Conservation (phyloP, 2,113 vertebrate species). For the Eonycteris spelaea region DNA sequence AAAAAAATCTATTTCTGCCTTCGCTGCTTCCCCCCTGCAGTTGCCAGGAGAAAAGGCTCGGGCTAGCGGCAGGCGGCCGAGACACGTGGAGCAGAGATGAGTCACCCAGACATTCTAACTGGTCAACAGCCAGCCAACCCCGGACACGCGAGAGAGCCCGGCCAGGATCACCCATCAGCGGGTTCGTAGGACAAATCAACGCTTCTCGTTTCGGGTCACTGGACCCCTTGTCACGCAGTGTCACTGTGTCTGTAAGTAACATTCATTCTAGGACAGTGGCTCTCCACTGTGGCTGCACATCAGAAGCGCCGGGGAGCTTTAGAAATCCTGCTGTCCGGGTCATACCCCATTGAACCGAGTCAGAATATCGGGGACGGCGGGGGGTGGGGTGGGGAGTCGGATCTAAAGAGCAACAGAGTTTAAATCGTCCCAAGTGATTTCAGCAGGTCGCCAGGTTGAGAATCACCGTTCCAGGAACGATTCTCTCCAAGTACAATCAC, state of each 20-base stretch:
- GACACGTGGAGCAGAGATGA: fast-evolving
- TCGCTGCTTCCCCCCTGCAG: background rate
- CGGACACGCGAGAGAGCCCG: background rate
- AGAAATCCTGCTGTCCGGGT: background rate
- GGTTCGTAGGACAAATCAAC: background rate
- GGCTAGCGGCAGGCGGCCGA: background rate
- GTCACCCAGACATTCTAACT: background rate
- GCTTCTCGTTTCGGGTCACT: background rate
- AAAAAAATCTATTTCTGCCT: background rate
- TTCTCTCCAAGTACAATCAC: background rate
- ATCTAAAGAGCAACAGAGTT: background rate
- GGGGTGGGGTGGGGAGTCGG: background rate
- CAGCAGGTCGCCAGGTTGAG: background rate
- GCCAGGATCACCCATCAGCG: background rate
- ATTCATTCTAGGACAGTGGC: background rate
- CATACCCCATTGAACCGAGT: background rate
- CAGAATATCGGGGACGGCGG: background rate
- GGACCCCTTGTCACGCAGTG: background rate
- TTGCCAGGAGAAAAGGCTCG: background rate
- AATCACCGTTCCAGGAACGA: background rate
- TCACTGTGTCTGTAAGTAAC: background rate
- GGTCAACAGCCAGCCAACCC: background rate
- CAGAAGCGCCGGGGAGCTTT: background rate
- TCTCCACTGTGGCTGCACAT: background rate
- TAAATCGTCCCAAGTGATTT: background rate